Evolutionary conservation across 2,888 invertebrate species (phyloP), one percentile per base, ranked within the genome.

Genomic region (Atethmia centrago): DNA sequence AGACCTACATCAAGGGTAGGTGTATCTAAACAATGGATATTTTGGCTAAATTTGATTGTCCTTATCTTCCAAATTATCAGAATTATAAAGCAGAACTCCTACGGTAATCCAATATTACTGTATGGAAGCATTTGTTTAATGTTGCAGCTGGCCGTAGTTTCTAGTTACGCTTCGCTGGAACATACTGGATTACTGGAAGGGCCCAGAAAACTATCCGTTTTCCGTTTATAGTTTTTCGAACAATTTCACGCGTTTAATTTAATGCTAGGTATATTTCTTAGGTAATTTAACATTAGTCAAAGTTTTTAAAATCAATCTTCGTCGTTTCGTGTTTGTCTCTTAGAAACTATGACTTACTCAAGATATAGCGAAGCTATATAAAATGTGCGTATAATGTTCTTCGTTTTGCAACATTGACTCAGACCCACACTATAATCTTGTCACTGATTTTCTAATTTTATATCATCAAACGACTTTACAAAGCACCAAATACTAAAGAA

Each of bases 21-120:
- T 72, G 65, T 74, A 56, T 66, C 69, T 74, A 87, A 88, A 88
- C 85, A 86, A 86, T 83, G 78, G 72, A 65, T 71, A 82, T 74
- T 82, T 76, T 64, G 76, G 49, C 75, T 72, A 75, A 85, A 87
- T 84, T 87, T 82, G 79, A 88, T 88, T 85, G 49, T 45, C 55
- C 71, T 85, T 88, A 88, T 88, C 88, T 80, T 66, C 61, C 16
- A 61, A 86, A 86, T 86, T 83, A 86, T 87, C 86, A 62, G 53
- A 77, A 79, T 80, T 78, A 79, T 85, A 77, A 77, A 77, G 72
- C 71, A 70, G 74, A 80, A 77, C 79, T 76, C 49, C 58, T 47
- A 70, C 19, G 53, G 66, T 82, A 74, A 77, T 84, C 71, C 70
- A 84, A 84, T 82, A 66, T 51, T n/a, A 61, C 21, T 19, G 21